These are phyloP conservation scores for Neomorphus geoffroyi DNA, from an alignment of 2,797 vertebrate species.

Conservation along the genomic window DNA sequence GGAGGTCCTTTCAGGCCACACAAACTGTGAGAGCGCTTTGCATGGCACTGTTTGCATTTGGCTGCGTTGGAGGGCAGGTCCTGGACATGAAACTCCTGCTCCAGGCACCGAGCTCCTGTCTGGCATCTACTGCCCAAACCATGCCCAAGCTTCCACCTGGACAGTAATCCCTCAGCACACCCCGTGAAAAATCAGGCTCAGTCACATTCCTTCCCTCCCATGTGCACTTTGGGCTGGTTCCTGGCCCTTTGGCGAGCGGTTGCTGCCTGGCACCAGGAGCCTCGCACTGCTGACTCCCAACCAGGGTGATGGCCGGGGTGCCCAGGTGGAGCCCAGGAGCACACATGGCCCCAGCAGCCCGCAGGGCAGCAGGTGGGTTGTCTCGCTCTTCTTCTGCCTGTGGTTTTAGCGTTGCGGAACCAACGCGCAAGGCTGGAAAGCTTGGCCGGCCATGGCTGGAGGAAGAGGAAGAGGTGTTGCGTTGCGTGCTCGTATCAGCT, in stretches of 20 bases:
- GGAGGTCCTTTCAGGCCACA: not conserved
- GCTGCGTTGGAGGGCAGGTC: not conserved
- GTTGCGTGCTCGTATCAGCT: rapidly evolving
- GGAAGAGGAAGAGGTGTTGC: not conserved
- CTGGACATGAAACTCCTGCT: not conserved
- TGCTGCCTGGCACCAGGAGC: not conserved
- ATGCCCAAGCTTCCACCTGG: not conserved
- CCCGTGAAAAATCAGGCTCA: not conserved
- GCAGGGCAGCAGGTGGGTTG: no score
- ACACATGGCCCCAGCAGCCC: not conserved
- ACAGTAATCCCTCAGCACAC: not conserved
- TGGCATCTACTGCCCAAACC: not conserved
- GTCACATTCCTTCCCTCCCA: no score
- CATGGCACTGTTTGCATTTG: no score
- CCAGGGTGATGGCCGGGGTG: not conserved
- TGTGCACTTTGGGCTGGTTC: not conserved
- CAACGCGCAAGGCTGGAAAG: rapidly evolving
- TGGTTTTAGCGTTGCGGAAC: rapidly evolving
- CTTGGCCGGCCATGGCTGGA: not conserved
- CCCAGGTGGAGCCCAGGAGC: not conserved
- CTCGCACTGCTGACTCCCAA: rapidly evolving
- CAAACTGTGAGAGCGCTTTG: not conserved
- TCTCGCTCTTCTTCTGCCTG: rapidly evolving
- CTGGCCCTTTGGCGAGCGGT: rapidly evolving
- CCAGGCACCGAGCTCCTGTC: not conserved